Percentiles rank a stretch among this genome's conserved stretches.
These are phyloP conservation scores for Drosophila eugracilis DNA, from an alignment of 1,140 invertebrate genomes.

Conservation along the genomic window DNA sequence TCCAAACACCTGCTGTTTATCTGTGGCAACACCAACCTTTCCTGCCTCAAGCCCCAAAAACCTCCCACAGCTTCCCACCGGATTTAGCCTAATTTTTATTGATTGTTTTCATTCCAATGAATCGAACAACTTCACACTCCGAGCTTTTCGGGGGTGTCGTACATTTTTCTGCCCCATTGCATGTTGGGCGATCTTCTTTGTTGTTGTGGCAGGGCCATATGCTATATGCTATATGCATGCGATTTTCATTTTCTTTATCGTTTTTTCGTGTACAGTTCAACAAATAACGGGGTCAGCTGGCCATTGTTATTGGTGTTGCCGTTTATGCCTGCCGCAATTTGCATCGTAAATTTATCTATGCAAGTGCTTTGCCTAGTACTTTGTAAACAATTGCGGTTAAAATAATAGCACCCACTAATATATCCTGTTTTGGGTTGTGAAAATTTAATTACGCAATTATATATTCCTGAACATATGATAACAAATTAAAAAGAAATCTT, in stretches of 20 bases:
- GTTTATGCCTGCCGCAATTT: slow-evolving; percentile 72
- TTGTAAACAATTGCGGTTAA: slow-evolving; percentile 9
- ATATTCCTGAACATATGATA: too few species aligned
- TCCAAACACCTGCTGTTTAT: slow-evolving; percentile 23
- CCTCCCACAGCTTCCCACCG: background rate
- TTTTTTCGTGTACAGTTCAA: slow-evolving; percentile 73
- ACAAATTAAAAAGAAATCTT: too few species aligned
- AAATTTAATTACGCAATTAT: too few species aligned
- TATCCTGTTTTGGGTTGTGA: too few species aligned
- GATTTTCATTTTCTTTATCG: slow-evolving; percentile 53
- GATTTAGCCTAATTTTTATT: slow-evolving; percentile 46
- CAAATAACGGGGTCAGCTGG: slow-evolving; percentile 78
- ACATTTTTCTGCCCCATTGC: slow-evolving; percentile 58
- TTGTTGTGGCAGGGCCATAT: slow-evolving; percentile 37
- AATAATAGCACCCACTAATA: background rate
- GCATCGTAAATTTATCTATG: slow-evolving; percentile 50
- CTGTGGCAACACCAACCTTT: background rate
- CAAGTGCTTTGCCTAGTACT: slow-evolving; percentile 14
- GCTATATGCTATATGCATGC: slow-evolving; percentile 32
- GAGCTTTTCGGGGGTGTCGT: slow-evolving; percentile 23
- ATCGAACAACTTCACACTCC: slow-evolving; percentile 38
- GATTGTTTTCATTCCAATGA: slow-evolving; percentile 60
- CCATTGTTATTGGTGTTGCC: slow-evolving; percentile 61
- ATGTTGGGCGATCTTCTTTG: slow-evolving; percentile 14
- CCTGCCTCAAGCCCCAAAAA: background rate